These are phyloP conservation scores for Andricus grossulariae DNA, from an alignment of 1,140 invertebrate genomes.

Conservation along the genomic window DNA sequence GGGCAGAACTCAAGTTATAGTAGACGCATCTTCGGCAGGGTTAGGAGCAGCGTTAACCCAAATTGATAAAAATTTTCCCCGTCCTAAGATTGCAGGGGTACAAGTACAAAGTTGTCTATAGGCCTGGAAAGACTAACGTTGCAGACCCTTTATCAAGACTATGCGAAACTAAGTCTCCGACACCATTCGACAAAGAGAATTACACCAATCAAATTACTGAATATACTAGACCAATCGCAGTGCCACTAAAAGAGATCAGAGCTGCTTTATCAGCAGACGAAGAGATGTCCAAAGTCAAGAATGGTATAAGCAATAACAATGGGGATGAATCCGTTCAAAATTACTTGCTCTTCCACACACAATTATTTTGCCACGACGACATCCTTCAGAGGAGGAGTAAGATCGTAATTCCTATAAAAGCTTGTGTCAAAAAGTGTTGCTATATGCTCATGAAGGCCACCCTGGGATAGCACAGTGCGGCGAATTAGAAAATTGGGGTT, in stretches of 20 bases:
- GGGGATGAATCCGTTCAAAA: neutral
- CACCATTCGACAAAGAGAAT: neutral
- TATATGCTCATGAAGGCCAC: constrained; percentile 70
- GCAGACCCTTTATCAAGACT: constrained; percentile 63
- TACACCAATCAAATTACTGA: neutral
- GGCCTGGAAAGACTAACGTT: constrained; percentile 63
- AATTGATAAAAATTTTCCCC: constrained; percentile 30
- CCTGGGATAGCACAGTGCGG: constrained; percentile 74
- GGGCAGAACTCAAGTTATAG: constrained; percentile 63
- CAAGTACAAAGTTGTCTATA: constrained; percentile 42
- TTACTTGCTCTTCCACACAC: neutral
- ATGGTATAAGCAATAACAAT: neutral
- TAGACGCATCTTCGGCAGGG: constrained; percentile 70
- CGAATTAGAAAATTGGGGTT: too few relatives aligned
- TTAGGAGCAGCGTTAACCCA: constrained; percentile 67
- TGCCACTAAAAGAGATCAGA: neutral
- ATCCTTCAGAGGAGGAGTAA: neutral
- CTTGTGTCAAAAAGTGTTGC: constrained; percentile 44
- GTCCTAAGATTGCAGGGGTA: constrained; percentile 40
- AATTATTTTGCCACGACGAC: neutral
- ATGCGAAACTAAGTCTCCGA: neutral
- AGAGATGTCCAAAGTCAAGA: neutral
- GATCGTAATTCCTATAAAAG: neutral
- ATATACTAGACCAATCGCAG: neutral
- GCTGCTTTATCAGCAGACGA: neutral